Evolutionary conservation across 2,113 vertebrate species (phyloP), one percentile per base, ranked within the genome.

Genomic region (Nerophis lumbriciformis): DNA sequence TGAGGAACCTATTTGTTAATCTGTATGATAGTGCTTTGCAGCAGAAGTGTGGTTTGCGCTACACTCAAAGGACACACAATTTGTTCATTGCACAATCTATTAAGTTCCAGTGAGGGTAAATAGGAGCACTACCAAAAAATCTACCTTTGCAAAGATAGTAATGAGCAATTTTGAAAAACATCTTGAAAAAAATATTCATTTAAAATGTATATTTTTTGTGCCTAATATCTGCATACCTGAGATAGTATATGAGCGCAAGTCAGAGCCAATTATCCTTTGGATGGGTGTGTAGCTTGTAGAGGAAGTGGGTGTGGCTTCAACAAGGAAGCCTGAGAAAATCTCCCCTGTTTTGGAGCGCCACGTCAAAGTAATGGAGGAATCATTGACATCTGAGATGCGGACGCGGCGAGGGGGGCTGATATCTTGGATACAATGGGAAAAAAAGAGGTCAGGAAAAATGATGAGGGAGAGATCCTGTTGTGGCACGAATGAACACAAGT

Each of bases 371-470:
- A 98, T 92, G 80, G 94, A 90, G 2, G 93, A 93, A 77, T 98
- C 97, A 0, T 94, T 98, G 6, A 92, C 86, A 16, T 94, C 92
- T 0, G 89, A 87, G 80, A 99, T 92, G 0, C 94, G 93, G 2
- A 95, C 92, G 6, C 94, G 92, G 39, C 96, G 94, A 70, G 97
- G 97, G 1, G 96, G 93, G 59, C 94, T 96, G 71, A 99, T 90
- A 70, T 93, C 97, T 99, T 80, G 4, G 79, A 14, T 10, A 62
- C 19, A 57, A 53, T 10, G 36, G 44, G 1, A 53, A 36, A 53
- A 36, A 39, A 21, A 35, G 3, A 13, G 6, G 5, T 15, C 44
- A 48, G 5, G 1, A 36, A 16, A 12, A n/a, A 6, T 16, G 8
- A 8, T 55, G 16, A 19, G 47, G 15, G 12, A 48, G 5, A 48